Evolutionary conservation across 1,140 invertebrate species (phyloP), one percentile per base, ranked within the genome.

Genomic region (Drosophila mojavensis): DNA sequence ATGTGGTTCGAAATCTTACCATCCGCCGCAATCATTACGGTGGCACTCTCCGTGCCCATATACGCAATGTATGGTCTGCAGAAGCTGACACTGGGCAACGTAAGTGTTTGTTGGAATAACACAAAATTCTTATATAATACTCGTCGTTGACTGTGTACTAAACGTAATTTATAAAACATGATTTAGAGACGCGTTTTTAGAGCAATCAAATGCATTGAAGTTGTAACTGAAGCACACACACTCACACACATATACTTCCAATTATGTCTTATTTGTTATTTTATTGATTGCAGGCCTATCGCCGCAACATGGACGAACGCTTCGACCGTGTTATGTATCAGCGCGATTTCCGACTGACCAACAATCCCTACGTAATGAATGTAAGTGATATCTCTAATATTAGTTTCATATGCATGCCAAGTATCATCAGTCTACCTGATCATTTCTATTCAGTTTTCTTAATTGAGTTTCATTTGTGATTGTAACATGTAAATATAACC

Each of bases 1-100:
- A 95, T 95, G 94, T 95, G 94, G 94, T 95, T 94, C 82, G 94
- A 95, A 93, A 94, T 95, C 84, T 72, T 95, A 83, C 94, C 94
- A 30, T 93, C 92, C 88, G 94, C 93, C 61, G 93, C 91, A 60
- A 94, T 95, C 71, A 94, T 95, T 56, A 92, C 93, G 30, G 94
- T 92, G 15, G 93, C 93, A 4, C 58, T 95, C 47, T 93, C 93
- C 24, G 77, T 94, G 66, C 94, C 94, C 33, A 93, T 93, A 74
- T 94, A 93, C 82, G 93, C 92, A 9, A 92, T 94, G 60, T 94
- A 94, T 88, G 93, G 94, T 69, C 75, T 94, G 65, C 94, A 95
- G 80, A 94, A 94, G 90, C 78, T 94, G 56, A 91, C 92, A 9
- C 41, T 94, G 69, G 94, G 94, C 79, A 95, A 94, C 83, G 94